Conservation (phyloP, 2,888 invertebrate genomes). For the Nudaria mundana region DNA sequence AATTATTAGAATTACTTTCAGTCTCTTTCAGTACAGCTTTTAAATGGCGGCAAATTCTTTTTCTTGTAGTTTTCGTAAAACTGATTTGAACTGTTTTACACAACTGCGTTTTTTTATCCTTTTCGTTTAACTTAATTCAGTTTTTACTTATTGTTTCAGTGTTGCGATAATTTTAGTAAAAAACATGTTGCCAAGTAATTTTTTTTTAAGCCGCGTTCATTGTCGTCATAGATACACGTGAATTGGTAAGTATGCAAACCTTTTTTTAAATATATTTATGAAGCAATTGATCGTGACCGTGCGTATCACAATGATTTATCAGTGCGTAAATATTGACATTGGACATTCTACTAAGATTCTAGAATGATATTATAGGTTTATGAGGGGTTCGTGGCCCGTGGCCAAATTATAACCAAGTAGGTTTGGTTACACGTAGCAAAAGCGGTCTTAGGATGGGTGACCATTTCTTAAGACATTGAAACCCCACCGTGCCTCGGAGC, state of each 20-base stretch:
- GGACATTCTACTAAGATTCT: too few relatives aligned
- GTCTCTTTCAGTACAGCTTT: slow-evolving; percentile 30
- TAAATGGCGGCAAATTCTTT: slow-evolving; percentile 19
- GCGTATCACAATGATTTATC: slow-evolving; percentile 6
- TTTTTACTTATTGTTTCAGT: slow-evolving; percentile 22
- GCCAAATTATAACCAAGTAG: too few relatives aligned
- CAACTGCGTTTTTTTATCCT: slow-evolving; percentile 29
- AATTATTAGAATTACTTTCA: slow-evolving; percentile 28
- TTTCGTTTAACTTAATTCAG: slow-evolving; percentile 10
- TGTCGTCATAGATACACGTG: slow-evolving; percentile 28
- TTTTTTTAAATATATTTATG: slow-evolving; percentile 26
- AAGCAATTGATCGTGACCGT: slow-evolving; percentile 10
- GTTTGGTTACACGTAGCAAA: too few relatives aligned
- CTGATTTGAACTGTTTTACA: slow-evolving; percentile 36
- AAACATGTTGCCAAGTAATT: slow-evolving; percentile 14
- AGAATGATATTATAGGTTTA: too few relatives aligned
- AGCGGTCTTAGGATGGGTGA: too few relatives aligned
- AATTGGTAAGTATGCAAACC: slow-evolving; percentile 23
- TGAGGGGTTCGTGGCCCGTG: too few relatives aligned
- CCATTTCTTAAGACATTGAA: too few relatives aligned
- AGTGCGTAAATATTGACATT: too few relatives aligned
- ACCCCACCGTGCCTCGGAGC: too few relatives aligned
- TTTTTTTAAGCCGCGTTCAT: slow-evolving; percentile 37
- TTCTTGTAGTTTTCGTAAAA: slow-evolving; percentile 26
- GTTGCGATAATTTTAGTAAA: slow-evolving; percentile 29